These are phyloP conservation scores for Yasuhikotakia modesta DNA, from an alignment of 2,797 vertebrate genomes.

Conservation along the genomic window DNA sequence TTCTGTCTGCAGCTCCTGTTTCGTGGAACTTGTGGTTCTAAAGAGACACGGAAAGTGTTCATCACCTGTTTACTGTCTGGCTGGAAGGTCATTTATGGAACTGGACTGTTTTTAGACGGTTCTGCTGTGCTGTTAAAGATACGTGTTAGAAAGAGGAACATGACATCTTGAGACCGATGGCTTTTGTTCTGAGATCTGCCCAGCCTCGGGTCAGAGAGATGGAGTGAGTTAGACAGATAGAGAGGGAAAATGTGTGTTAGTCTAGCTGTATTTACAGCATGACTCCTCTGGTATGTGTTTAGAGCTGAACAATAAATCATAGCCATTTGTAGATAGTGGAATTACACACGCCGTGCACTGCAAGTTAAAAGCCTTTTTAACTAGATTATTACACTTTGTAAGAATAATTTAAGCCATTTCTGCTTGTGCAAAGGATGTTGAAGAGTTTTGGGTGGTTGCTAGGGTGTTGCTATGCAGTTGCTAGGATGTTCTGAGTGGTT, in stretches of 20 bases:
- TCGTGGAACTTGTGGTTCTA: background rate
- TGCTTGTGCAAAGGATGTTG: background rate
- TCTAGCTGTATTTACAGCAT: slow-evolving; percentile 16
- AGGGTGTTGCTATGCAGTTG: background rate
- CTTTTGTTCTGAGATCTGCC: slow-evolving; percentile 55
- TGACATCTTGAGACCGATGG: slow-evolving; percentile 63
- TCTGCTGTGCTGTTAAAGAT: slow-evolving; percentile 50
- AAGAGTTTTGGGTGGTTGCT: background rate
- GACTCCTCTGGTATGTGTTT: slow-evolving; percentile 27
- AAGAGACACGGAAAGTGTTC: background rate
- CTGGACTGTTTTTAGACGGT: slow-evolving; percentile 6
- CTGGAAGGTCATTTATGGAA: slow-evolving; percentile 8
- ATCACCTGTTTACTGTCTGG: slow-evolving; percentile 27
- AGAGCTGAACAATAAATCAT: slow-evolving; percentile 1
- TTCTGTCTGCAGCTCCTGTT: background rate
- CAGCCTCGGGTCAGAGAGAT: slow-evolving; percentile 6
- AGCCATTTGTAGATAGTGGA: background rate
- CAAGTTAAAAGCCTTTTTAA: background rate
- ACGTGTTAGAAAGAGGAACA: slow-evolving; percentile 59
- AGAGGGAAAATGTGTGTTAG: slow-evolving; percentile 10
- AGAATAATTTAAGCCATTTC: no score
- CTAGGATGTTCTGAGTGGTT: background rate
- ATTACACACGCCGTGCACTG: background rate
- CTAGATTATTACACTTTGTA: no score
- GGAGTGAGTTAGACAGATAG: slow-evolving; percentile 11